A percentile compares a stretch with the other conserved stretches of the same genome.
These are phyloP conservation scores for Pycnonotus jocosus DNA, from an alignment of 2,113 vertebrate genomes.

Conservation along the genomic window DNA sequence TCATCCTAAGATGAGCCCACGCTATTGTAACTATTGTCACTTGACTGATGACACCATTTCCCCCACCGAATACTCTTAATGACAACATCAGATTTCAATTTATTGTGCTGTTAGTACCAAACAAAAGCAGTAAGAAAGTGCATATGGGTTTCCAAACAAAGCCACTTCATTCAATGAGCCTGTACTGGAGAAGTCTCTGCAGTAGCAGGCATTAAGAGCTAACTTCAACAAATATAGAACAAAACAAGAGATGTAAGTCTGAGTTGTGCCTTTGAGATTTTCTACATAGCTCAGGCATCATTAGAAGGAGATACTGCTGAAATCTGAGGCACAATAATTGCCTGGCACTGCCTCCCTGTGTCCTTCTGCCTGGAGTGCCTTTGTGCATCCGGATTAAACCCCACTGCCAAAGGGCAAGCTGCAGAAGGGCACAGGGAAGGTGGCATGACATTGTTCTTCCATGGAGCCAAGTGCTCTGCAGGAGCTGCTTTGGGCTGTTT, in stretches of 20 bases:
- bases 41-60: background rate
- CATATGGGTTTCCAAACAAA: background rate
- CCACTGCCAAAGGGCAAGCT: background rate
- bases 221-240: background rate
- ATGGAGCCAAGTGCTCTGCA: background rate
- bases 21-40: background rate
- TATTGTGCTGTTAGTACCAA: background rate
- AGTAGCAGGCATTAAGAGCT: background rate
- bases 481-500: background rate
- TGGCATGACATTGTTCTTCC: fast-evolving
- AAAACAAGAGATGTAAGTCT: background rate
- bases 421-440: background rate
- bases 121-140: background rate
- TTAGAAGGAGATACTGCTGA: background rate
- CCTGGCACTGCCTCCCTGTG: background rate
- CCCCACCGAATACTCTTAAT: background rate
- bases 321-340: background rate
- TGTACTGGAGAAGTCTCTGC: background rate
- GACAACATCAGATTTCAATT: background rate
- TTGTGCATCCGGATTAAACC: background rate
- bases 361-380: background rate
- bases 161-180: background rate
- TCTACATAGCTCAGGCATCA: background rate
- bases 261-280: background rate
- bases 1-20: background rate